Percentiles rank a stretch among this genome's conserved stretches.
phyloP scores from a whole-genome alignment of 2,113 vertebrate species.

The Cyprinodon variegatus region DNA sequence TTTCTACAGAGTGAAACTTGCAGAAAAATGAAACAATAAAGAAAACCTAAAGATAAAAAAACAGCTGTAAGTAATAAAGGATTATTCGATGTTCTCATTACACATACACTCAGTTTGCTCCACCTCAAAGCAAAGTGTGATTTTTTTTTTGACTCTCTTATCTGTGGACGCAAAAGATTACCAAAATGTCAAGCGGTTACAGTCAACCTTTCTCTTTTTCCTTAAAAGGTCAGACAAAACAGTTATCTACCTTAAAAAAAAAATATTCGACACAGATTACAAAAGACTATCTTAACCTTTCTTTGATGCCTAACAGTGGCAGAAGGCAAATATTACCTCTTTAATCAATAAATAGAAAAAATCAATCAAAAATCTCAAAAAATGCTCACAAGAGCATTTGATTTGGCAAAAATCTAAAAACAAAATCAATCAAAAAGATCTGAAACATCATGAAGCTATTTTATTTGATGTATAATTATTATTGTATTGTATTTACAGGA shows the following conservation, averaged over 20 bases:
- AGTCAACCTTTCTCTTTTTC: constrained; percentile 78
- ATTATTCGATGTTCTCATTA: constrained; percentile 35
- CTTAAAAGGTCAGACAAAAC: constrained; percentile 81
- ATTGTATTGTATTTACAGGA: too few species aligned
- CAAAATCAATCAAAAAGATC: constrained; percentile 42
- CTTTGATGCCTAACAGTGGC: constrained; percentile 63
- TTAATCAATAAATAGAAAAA: constrained; percentile 70
- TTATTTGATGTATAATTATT: background rate
- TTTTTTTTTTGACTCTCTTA: constrained; percentile 69
- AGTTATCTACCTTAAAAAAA: constrained; percentile 75
- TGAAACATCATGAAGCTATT: constrained; percentile 18
- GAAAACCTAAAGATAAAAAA: constrained; percentile 11
- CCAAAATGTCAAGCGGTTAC: constrained; percentile 82
- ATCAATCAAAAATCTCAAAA: constrained; percentile 23
- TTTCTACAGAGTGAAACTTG: background rate
- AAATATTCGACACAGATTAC: constrained; percentile 73
- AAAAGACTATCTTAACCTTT: constrained; percentile 80
- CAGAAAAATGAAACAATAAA: background rate
- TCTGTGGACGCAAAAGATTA: constrained; percentile 77
- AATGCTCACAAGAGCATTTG: too few species aligned
- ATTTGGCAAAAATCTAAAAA: constrained; percentile 27
- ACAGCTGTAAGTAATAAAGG: constrained; percentile 38
- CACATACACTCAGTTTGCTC: constrained; percentile 45
- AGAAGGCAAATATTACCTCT: constrained; percentile 48
- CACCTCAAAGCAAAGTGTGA: constrained; percentile 63